Base-by-base conservation (phyloP, 37 sponge, comb jelly and placozoan genomes). In the Theonella swinhoei region DNA sequence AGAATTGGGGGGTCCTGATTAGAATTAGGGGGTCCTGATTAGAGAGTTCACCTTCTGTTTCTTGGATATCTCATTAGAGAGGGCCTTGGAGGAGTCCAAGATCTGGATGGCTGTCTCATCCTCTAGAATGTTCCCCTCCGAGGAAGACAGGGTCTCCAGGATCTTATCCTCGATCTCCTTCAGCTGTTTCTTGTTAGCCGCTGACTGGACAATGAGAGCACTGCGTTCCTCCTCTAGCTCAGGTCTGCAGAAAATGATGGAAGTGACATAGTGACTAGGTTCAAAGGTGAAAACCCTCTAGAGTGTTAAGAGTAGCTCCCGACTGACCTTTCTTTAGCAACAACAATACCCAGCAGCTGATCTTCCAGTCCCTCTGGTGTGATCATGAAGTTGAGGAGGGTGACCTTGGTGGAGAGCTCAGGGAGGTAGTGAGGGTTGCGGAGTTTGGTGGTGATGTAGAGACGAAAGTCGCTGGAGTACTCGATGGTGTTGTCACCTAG, bases 91-190 rank as follows among this genome's bases (percentile, higher is more conserved):
- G 54, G 97, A 95, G 84, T 99, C 95, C 35, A 99, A 85, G 32
- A 99, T 92, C 38, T 92, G 87, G 60, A 99, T 99, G 64, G 99
- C 99, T 0, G 94, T 85, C 72, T 99, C 99, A 85, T 99, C 99
- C 63, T 99, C 99, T 54, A 99, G 79, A 64, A 99, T 99, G 83
- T 99, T 96, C 20, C 99, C 99, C 76, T 99, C 97, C 0, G 99
- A 99, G 3, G 99, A 42, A 19, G 99, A 99, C 9, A 99, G 88
- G 0, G 99, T 99, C 82, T 99, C 99, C 60, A 99, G 73, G 68
- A 99, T 99, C 85, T 99, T 94, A 75, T 99, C 99, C 66, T 99
- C 99, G 68, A 99, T 99, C 79, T 99, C 97, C 77, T 99, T 96
- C 30, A 99, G 89, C 66, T 94, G 96, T 75, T 95, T 99, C 94